Evolutionary conservation across 2,797 vertebrate genomes (phyloP).

Genomic region (Amphiprion clarkii): DNA sequence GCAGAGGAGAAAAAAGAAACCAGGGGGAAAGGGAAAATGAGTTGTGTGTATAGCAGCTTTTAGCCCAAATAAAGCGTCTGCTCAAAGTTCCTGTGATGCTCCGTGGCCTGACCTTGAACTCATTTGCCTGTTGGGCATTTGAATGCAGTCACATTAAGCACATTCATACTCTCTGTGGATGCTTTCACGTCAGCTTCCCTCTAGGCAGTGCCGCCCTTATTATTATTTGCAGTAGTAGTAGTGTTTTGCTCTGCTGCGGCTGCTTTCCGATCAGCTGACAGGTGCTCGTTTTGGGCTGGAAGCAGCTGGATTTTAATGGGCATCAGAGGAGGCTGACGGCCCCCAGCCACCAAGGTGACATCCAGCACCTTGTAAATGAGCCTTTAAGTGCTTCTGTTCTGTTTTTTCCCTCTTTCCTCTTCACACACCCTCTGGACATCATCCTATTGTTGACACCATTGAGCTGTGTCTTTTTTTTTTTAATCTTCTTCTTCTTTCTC

Average conservation of each 20-base stretch:
- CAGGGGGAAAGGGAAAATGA: not conserved
- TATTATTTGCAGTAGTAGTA: constrained; percentile 12
- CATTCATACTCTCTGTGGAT: constrained; percentile 19
- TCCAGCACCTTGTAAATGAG: constrained; percentile 67
- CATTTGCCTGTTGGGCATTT: constrained; percentile 43
- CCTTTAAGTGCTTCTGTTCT: constrained; percentile 56
- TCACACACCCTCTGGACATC: constrained; percentile 45
- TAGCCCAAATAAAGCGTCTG: constrained; percentile 7
- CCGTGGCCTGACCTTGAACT: constrained; percentile 57
- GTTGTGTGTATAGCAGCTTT: not conserved
- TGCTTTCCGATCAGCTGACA: constrained; percentile 65
- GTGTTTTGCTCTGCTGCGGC: constrained; percentile 41
- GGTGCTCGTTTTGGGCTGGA: constrained; percentile 65
- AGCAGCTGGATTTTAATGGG: constrained; percentile 72
- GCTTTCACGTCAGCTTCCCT: constrained; percentile 27
- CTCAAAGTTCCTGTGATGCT: constrained; percentile 22
- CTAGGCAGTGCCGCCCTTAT: constrained; percentile 26
- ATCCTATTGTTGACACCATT: constrained; percentile 26
- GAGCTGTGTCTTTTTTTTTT: constrained; percentile 7
- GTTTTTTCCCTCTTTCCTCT: not conserved
- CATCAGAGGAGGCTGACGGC: constrained; percentile 48
- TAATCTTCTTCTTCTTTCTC: not conserved
- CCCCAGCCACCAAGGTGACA: constrained; percentile 72
- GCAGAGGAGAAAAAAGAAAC: not conserved
- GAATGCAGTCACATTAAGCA: constrained; percentile 41